Evolutionary conservation across 2,888 invertebrate genomes (phyloP), one percentile per base, ranked within the genome.

Genomic region (Leptinotarsa tumamoca): DNA sequence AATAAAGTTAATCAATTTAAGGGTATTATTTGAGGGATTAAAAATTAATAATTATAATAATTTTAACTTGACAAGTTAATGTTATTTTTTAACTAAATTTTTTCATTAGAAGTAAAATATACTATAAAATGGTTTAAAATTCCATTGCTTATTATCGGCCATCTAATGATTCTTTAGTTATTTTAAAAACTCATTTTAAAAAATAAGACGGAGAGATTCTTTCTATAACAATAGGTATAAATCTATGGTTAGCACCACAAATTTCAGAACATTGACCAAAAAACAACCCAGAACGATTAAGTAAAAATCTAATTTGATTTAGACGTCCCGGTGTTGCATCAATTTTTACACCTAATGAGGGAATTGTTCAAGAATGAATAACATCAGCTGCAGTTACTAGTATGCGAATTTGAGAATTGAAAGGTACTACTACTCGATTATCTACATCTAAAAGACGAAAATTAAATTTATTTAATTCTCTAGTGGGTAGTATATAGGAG

Each of bases 251-350:
- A 72, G 92, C 91, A 0, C 94, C 94, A 89, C 94, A 95, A 90
- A 95, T 94, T 92, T 95, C 94, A 82, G 94, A 95, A 87, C 94
- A 95, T 91, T 95, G 94, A 0, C 94, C 94, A 88, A 89, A 94
- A 88, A 90, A 93, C 86, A 94, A 83, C 63, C 94, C 93, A 0
- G 92, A 90, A 3, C 92, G 91, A 80, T 91, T 92, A 83, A 91
- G 90, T 83, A 89, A 89, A 87, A 94, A 91, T 82, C 89, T 91
- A 85, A 89, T 90, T 92, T 93, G 92, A 82, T 93, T 93, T 87
- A 93, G 81, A 63, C 93, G 92, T 0, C 93, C 92, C 0, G 92
- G 93, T 0, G 91, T 91, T 23, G 91, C 92, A 88, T 93, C 93
- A 80, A 92, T 89, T 89, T 93, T 93, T 69, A 93, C 89, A 0